These are phyloP conservation scores for Luperina nickerlii DNA, from an alignment of 2,888 invertebrate genomes.

Conservation along the genomic window DNA sequence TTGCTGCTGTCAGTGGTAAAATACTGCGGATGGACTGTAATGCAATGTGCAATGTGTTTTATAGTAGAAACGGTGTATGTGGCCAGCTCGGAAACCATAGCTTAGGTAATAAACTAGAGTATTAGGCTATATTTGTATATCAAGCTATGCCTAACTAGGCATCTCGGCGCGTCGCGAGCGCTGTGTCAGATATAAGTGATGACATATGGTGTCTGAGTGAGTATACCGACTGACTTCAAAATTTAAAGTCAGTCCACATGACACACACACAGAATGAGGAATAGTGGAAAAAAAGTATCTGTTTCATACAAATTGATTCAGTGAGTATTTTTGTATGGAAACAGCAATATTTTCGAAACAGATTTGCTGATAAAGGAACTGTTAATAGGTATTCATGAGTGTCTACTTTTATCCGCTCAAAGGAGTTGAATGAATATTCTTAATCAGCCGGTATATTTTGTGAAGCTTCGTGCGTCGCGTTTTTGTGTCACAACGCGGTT, in stretches of 20 bases:
- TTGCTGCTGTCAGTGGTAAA: too few species aligned
- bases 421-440: background rate
- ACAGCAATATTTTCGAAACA: background rate
- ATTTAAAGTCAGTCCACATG: too few species aligned
- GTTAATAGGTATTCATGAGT: background rate
- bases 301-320: background rate
- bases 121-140: background rate
- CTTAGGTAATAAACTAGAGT: background rate
- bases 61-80: conserved; percentile 1
- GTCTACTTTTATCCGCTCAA: background rate
- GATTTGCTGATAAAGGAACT: background rate
- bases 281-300: background rate
- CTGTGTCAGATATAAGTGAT: background rate
- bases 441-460: background rate
- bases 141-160: background rate
- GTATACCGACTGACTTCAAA: background rate
- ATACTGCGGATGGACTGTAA: too few species aligned
- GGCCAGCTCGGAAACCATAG: conserved; percentile 41
- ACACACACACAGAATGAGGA: too few species aligned
- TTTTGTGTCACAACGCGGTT: too few species aligned
- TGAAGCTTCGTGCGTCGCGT: background rate
- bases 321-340: background rate
- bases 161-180: conserved; percentile 9
- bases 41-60: too few species aligned
- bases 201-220: background rate